A percentile compares a stretch with the other conserved stretches of the same genome.
These are phyloP conservation scores for Geodia barretti DNA, from an alignment of 37 sponge, comb jelly and placozoan species.

Conservation along the genomic window DNA sequence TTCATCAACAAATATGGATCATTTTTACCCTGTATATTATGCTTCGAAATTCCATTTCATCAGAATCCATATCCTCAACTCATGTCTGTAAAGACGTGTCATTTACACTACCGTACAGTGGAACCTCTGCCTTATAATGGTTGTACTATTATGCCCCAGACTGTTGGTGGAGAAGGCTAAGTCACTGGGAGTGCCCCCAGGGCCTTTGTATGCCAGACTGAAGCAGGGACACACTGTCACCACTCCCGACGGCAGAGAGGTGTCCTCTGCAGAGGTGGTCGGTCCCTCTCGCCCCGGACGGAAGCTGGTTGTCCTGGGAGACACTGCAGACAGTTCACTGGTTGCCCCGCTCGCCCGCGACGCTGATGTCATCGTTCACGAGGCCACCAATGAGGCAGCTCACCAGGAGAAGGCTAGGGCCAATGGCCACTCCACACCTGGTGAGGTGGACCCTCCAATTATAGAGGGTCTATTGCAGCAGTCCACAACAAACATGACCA, in stretches of 20 bases:
- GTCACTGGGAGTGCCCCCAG: conserved; percentile 73
- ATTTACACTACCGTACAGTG: neutral
- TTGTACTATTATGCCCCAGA: conserved; percentile 35
- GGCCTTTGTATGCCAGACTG: conserved; percentile 84
- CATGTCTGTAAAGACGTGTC: neutral
- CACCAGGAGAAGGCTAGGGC: conserved; percentile 59
- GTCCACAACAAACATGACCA: no score
- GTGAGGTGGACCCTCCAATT: conserved; percentile 24
- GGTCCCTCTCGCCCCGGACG: conserved; percentile 74
- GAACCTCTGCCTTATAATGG: no score
- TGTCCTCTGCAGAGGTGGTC: conserved; percentile 68
- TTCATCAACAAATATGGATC: no score
- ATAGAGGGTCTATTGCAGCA: no score
- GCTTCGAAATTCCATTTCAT: no score
- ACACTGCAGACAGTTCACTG: conserved; percentile 80
- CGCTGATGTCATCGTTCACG: conserved; percentile 92
- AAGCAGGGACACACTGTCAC: conserved; percentile 75
- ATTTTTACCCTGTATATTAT: no score
- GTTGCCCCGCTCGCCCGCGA: conserved; percentile 54
- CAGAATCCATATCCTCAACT: neutral
- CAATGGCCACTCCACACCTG: conserved; percentile 93
- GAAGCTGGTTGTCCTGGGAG: conserved; percentile 86
- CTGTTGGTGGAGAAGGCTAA: conserved; percentile 71
- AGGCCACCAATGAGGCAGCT: conserved; percentile 88
- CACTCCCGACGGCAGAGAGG: conserved; percentile 59